These are phyloP conservation scores for Mormyrus proboscirostris DNA, from an alignment of 2,797 vertebrate genomes.

Conservation along the genomic window DNA sequence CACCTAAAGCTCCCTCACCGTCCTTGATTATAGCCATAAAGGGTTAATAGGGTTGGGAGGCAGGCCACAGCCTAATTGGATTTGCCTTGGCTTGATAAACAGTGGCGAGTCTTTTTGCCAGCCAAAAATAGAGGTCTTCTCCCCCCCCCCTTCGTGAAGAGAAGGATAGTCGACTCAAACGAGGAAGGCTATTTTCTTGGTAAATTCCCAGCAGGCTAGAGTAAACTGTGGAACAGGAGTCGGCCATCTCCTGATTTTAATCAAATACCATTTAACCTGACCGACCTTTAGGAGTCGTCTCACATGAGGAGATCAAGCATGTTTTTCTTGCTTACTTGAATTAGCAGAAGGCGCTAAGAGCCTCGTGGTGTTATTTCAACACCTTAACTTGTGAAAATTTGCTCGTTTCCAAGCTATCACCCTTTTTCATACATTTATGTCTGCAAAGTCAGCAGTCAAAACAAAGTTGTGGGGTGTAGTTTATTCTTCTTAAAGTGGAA, in stretches of 20 bases:
- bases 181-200: conserved; percentile 61
- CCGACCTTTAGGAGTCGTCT: conserved; percentile 67
- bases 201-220: conserved; percentile 59
- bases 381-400: conserved; percentile 41
- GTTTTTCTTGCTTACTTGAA: conserved; percentile 52
- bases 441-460: conserved; percentile 15
- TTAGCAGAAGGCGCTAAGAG: conserved; percentile 45
- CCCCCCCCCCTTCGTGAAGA: conserved; percentile 30
- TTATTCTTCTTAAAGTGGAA: neutral
- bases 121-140: conserved; percentile 58
- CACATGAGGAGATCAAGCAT: conserved; percentile 58
- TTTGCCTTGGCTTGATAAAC: conserved; percentile 93
- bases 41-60: conserved; percentile 95
- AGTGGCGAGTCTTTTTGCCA: conserved; percentile 71
- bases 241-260: conserved; percentile 77
- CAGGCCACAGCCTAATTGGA: conserved; percentile 95
- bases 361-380: conserved; percentile 46
- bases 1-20: neutral
- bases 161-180: conserved; percentile 34
- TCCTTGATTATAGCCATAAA: conserved; percentile 7
- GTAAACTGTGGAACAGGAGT: conserved; percentile 54
- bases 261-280: conserved; percentile 76
- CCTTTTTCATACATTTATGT: conserved; percentile 41
- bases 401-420: conserved; percentile 41
- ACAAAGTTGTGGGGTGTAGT: neutral